Percentiles rank a stretch among this genome's conserved stretches.
These are phyloP conservation scores for Panthera tigris DNA, from an alignment of 2,113 vertebrate genomes.

Conservation along the genomic window DNA sequence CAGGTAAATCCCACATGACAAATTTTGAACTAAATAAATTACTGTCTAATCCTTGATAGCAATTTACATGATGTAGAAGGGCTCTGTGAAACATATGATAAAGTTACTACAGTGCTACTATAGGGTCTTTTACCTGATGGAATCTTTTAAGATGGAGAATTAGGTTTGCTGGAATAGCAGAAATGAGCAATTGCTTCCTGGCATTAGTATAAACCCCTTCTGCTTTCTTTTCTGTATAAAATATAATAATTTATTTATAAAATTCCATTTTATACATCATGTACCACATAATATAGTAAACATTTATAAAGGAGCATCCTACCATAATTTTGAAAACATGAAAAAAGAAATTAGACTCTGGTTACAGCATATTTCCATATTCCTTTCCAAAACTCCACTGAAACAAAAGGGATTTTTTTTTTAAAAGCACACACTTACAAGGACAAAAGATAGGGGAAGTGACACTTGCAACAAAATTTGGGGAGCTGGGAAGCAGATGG, in stretches of 20 bases:
- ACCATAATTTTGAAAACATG: constrained; percentile 12
- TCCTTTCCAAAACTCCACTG: constrained; percentile 10
- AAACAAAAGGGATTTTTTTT: neutral
- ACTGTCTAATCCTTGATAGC: neutral
- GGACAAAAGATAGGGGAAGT: neutral
- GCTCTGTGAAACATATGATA: neutral
- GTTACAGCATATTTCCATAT: neutral
- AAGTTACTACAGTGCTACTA: neutral
- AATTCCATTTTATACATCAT: constrained; percentile 12
- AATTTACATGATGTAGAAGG: neutral
- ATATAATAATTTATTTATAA: constrained; percentile 51
- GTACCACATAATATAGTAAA: neutral
- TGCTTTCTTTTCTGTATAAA: constrained; percentile 89
- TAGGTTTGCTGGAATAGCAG: constrained; percentile 93
- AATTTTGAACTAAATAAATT: constrained; percentile 46
- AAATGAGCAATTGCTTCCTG: constrained; percentile 96
- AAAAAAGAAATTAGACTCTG: neutral
- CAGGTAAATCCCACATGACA: neutral
- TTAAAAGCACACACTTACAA: neutral
- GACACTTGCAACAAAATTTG: neutral
- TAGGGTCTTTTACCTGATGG: constrained; percentile 90
- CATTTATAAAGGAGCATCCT: neutral
- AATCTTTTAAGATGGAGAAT: constrained; percentile 98
- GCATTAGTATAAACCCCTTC: constrained; percentile 96
- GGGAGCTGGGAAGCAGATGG: neutral